Evolutionary conservation across 2,888 invertebrate species (phyloP).

Genomic region (Pecten maximus): DNA sequence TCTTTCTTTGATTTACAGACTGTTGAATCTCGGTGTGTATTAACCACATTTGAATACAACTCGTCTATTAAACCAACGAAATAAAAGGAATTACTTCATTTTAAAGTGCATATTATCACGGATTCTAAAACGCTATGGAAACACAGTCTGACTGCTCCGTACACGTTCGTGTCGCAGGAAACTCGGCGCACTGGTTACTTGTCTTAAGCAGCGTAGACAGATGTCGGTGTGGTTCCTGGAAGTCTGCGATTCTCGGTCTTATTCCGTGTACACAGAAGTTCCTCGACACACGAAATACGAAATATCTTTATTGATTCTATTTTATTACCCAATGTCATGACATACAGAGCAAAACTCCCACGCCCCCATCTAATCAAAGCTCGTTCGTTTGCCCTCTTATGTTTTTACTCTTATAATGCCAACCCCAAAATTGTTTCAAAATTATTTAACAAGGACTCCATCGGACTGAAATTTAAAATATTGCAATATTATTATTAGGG

Average conservation of each 20-base stretch:
- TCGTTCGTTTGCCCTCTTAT: background rate
- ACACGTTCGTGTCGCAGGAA: background rate
- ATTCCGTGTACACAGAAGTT: background rate
- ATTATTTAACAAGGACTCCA: too few relatives aligned
- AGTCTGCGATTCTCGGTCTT: background rate
- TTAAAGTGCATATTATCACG: conserved; percentile 33
- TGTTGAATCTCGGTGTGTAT: background rate
- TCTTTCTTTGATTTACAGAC: background rate
- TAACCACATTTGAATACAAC: background rate
- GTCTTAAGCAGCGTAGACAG: background rate
- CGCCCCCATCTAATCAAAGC: background rate
- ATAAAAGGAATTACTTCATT: conserved; percentile 13
- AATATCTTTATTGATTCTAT: background rate
- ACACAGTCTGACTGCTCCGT: background rate
- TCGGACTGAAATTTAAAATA: too few relatives aligned
- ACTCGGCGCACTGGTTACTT: background rate
- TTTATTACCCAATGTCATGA: background rate
- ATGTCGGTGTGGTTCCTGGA: background rate
- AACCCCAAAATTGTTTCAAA: background rate
- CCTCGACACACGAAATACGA: background rate
- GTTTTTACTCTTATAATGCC: background rate
- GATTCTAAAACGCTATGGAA: background rate
- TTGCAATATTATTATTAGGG: too few relatives aligned
- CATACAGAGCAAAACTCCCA: background rate
- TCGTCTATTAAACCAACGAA: background rate